These are phyloP conservation scores for Rhinolophus sinicus DNA, from an alignment of 2,113 vertebrate species.

Conservation along the genomic window DNA sequence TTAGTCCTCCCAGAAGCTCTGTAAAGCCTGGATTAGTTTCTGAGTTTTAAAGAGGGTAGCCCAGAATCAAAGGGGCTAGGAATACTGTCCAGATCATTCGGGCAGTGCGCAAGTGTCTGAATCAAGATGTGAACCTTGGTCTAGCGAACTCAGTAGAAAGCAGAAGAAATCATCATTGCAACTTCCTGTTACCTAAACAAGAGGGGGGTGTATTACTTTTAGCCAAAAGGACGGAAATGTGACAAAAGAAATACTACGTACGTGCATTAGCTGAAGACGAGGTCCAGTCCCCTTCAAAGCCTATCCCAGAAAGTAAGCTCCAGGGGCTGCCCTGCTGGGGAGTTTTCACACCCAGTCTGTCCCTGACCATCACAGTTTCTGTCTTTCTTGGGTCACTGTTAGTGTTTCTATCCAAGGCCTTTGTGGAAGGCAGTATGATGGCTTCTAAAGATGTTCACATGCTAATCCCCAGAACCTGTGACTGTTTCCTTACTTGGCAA, in stretches of 20 bases:
- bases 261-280: background rate
- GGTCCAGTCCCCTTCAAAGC: background rate
- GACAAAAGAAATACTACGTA: background rate
- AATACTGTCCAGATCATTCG: background rate
- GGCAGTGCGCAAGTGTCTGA: background rate
- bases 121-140: background rate
- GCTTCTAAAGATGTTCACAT: background rate
- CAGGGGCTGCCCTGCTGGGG: fast-evolving
- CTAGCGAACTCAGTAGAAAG: background rate
- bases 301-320: background rate
- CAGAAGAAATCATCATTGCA: background rate
- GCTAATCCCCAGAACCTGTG: background rate
- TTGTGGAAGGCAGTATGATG: background rate
- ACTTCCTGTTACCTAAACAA: background rate
- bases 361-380: background rate
- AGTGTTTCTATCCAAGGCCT: background rate
- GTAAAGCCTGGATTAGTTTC: background rate
- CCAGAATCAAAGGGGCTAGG: background rate
- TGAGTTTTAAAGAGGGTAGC: background rate
- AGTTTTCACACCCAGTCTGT: fast-evolving
- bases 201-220: background rate
- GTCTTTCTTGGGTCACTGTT: background rate
- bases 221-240: background rate
- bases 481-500: background rate
- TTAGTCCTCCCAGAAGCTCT: background rate